Base-by-base conservation (phyloP, 2,888 invertebrate genomes). In the Physocephala rufipes region DNA sequence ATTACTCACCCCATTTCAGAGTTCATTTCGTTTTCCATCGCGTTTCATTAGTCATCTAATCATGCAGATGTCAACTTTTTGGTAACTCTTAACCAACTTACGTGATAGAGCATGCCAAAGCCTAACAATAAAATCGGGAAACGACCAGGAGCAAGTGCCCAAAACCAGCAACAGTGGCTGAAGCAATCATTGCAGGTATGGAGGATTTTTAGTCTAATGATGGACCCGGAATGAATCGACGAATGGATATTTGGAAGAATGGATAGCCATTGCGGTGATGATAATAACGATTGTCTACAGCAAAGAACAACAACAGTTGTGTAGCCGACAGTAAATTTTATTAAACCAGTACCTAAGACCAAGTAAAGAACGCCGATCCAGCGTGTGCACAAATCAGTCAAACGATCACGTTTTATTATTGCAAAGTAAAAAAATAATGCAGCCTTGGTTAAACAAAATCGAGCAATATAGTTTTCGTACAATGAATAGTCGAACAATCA, bases 41-140 rank as follows among this genome's bases (percentile, higher is more conserved):
- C 81, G 81, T 81, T 82, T 81, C 81, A 79, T 77, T 81, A 81
- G 81, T 81, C 82, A 82, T 82, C 83, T n/a, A 82, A 83, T 82
- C 82, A 82, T 82, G 78, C 79, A 82, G 80, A 36, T 4, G 36
- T 4, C 36, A 9, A 36, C 9, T 9, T 36, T 9, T 36, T 9
- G 36, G 36, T 36, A 7, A 9, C 36, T 36, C 64, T 49, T 68
- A 63, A 71, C 55, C 70, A 67, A 51, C 68, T 81, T 79, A 81
- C 83, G n/a, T 83, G 82, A 83, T 82, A 81, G 81, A 82, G 81
- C 82, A 82, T 75, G 76, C 36, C 36, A 36, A 36, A 36, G 36
- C 5, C 36, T 9, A 36, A 36, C 36, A 36, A 36, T 9, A 36
- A 4, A 67, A 45, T 45, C 47, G 58, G 47, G 24, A 61, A n/a